Evolutionary conservation across 2,797 vertebrate genomes (phyloP), one percentile per base, ranked within the genome.

Genomic region (Threskiornis aethiopicus): DNA sequence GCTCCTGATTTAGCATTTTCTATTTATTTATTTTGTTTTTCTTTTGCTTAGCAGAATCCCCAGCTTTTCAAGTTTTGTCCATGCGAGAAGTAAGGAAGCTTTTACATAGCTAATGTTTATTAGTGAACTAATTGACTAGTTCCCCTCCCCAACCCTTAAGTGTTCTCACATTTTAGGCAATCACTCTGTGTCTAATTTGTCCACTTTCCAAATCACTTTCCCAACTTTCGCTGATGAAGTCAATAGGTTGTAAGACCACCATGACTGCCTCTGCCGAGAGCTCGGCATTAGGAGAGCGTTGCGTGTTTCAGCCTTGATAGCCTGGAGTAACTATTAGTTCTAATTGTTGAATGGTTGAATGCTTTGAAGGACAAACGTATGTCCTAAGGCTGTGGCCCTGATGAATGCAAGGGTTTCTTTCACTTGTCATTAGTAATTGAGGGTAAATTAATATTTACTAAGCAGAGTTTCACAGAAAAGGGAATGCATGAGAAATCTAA

Each of bases 371-470:
- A 94, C 97, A 95, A 97, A 94, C 72, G 62, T 97, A 97, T 95
- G 87, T 97, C 97, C 98, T 94, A 90, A 75, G 95, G 97, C 96
- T 67, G 80, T 92, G 97, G 97, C 90, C 90, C 95, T 91, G 96
- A 97, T 94, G 97, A 98, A 98, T 95, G 97, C 96, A 90, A 97
- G 95, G 91, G 91, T 97, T 97, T 96, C 97, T 98, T 98, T 98
- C 89, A 96, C 98, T 97, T 99, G 99, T 99, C 99, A 98, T 97
- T 97, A 97, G 97, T 96, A 97, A 99, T 99, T 97, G 98, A 96
- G 97, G 95, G 96, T 96, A 96, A 97, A 98, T 98, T 98, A 97
- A 97, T 96, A 97, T 98, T 98, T 98, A 98, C 98, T 98, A 97
- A 98, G 97, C 98, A 98, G 97, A 98, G 97, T 86, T 97, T 96